These are phyloP conservation scores for Rhabdomys pumilio DNA, from an alignment of 2,797 vertebrate genomes.

Conservation along the genomic window DNA sequence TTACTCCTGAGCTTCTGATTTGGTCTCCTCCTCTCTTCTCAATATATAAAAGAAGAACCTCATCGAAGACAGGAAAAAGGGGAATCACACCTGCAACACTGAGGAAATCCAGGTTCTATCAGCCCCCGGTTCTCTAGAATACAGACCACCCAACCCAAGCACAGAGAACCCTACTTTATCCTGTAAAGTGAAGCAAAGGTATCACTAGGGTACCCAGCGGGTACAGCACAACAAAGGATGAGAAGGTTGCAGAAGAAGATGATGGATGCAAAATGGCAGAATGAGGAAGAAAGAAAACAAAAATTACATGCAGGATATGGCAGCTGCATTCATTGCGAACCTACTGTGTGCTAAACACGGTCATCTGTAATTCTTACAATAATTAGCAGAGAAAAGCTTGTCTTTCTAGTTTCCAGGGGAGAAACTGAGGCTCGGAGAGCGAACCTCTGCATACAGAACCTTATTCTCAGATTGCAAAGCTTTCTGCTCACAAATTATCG, in stretches of 20 bases:
- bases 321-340: background rate
- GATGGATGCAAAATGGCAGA: background rate
- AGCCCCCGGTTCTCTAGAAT: background rate
- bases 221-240: background rate
- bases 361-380: background rate
- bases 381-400: background rate
- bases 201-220: background rate
- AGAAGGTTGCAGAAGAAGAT: background rate
- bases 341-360: background rate
- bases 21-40: background rate
- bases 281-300: background rate
- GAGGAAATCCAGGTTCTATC: background rate
- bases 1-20: background rate
- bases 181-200: background rate
- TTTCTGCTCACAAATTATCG: constrained; percentile 44
- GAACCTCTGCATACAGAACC: background rate
- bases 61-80: background rate
- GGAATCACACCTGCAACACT: background rate
- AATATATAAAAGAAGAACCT: background rate
- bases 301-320: background rate
- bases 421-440: background rate
- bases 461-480: background rate
- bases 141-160: background rate
- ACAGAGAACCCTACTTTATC: background rate
- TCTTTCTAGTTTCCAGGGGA: background rate